These are phyloP conservation scores for Phengaris alcon DNA, from an alignment of 2,888 invertebrate genomes.

Conservation along the genomic window DNA sequence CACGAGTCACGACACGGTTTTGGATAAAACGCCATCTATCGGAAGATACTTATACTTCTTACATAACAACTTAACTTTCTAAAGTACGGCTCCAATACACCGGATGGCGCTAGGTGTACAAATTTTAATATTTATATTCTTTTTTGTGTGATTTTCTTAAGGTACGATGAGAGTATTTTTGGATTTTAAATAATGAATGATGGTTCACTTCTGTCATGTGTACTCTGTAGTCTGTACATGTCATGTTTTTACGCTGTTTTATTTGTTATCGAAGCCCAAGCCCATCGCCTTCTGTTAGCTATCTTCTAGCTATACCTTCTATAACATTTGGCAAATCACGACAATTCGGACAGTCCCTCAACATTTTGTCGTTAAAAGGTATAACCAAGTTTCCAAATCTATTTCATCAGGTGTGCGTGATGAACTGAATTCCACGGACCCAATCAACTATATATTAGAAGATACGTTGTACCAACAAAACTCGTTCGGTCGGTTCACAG, in stretches of 20 bases:
- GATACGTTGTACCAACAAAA: slow-evolving; percentile 54
- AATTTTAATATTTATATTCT: too few species aligned
- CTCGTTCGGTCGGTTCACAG: slow-evolving; percentile 54
- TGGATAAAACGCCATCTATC: too few species aligned
- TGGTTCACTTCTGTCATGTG: too few species aligned
- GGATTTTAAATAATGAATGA: too few species aligned
- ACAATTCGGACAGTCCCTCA: background rate
- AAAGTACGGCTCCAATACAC: too few species aligned
- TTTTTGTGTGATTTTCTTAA: too few species aligned
- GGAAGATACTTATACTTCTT: too few species aligned
- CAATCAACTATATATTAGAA: slow-evolving; percentile 59
- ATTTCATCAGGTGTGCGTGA: slow-evolving; percentile 26
- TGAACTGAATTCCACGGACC: slow-evolving; percentile 51
- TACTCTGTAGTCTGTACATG: too few species aligned
- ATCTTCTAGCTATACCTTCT: background rate
- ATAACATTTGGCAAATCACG: background rate
- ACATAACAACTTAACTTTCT: too few species aligned
- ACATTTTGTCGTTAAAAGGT: background rate
- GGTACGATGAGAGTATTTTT: too few species aligned
- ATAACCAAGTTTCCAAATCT: slow-evolving; percentile 1
- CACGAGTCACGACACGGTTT: too few species aligned
- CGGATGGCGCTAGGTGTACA: too few species aligned
- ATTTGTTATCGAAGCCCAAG: background rate
- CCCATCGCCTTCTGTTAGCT: background rate
- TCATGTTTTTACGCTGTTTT: background rate